A percentile compares a stretch with the other conserved stretches of the same genome.
These are phyloP conservation scores for Dolichomitus sp. DNA, from an alignment of 2,888 invertebrate species.

Conservation along the genomic window DNA sequence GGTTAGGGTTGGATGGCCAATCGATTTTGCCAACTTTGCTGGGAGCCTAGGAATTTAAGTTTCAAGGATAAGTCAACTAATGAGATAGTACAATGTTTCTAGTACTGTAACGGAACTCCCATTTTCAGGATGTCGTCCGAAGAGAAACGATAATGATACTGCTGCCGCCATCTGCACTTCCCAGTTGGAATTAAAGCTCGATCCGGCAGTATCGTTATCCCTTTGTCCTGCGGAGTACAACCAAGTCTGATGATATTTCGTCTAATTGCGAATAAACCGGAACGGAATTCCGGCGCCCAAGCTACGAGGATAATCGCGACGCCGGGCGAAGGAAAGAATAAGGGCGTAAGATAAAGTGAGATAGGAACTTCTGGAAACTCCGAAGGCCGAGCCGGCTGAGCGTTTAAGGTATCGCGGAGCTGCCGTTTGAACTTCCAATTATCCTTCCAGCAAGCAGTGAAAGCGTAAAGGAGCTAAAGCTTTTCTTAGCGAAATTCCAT, in stretches of 20 bases:
- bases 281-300: constrained; percentile 28
- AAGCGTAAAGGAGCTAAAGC: constrained; percentile 39
- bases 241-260: constrained; percentile 21
- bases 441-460: constrained; percentile 40
- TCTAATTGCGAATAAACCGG: constrained; percentile 38
- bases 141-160: not conserved
- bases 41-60: not conserved
- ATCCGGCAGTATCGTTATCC: constrained; percentile 14
- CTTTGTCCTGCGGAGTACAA: not conserved
- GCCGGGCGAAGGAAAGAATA: constrained; percentile 10
- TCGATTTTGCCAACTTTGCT: not conserved
- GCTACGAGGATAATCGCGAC: constrained; percentile 10
- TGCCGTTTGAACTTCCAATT: constrained; percentile 58
- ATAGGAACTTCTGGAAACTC: constrained; percentile 36
- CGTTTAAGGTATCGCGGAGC: constrained; percentile 36
- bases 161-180: constrained; percentile 3
- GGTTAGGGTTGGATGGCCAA: too few species aligned
- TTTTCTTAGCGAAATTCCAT: constrained; percentile 46
- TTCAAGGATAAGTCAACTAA: not conserved
- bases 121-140: not conserved
- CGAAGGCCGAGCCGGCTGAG: constrained; percentile 9
- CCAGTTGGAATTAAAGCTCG: constrained; percentile 13
- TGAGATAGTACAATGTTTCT: not conserved
- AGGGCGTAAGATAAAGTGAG: constrained; percentile 12
- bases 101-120: not conserved